Percentiles rank a stretch among this genome's conserved stretches.
phyloP scores from a whole-genome alignment of 2,797 vertebrate species.

The Amblyopsis hoosieri region DNA sequence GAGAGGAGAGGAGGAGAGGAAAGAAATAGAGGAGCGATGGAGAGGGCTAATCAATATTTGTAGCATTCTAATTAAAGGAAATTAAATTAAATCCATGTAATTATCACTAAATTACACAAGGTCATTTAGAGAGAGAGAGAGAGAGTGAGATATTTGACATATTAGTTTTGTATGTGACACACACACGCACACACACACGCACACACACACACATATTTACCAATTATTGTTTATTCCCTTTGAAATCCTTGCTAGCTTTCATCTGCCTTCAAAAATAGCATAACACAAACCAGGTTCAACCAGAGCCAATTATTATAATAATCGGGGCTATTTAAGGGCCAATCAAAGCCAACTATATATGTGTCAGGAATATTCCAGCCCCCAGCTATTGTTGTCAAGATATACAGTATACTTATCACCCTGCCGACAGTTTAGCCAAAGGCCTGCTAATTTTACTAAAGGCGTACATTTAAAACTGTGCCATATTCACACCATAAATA shows the following conservation, averaged over 20 bases:
- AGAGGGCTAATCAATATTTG: slow-evolving; percentile 99
- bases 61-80: slow-evolving; percentile 99
- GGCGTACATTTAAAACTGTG: too few species aligned
- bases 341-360: not conserved
- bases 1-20: slow-evolving; percentile 15
- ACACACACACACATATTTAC: not conserved
- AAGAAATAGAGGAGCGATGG: slow-evolving; percentile 75
- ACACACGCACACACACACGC: too few species aligned
- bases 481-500: too few species aligned
- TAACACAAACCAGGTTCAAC: not conserved
- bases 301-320: not conserved
- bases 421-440: too few species aligned
- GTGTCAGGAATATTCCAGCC: too few species aligned
- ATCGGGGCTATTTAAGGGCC: too few species aligned
- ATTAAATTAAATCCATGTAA: slow-evolving; percentile 93
- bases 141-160: not conserved
- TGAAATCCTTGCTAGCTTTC: not conserved
- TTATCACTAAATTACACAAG: slow-evolving; percentile 99
- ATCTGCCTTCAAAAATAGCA: not conserved
- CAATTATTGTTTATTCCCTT: not conserved
- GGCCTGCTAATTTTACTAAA: too few species aligned
- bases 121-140: slow-evolving; percentile 79
- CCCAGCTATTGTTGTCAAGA: too few species aligned
- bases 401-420: too few species aligned
- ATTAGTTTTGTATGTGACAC: too few species aligned